These are phyloP conservation scores for Pocillopora meandrina DNA, from an alignment of 92 coral and sea anemone species.

Conservation along the genomic window DNA sequence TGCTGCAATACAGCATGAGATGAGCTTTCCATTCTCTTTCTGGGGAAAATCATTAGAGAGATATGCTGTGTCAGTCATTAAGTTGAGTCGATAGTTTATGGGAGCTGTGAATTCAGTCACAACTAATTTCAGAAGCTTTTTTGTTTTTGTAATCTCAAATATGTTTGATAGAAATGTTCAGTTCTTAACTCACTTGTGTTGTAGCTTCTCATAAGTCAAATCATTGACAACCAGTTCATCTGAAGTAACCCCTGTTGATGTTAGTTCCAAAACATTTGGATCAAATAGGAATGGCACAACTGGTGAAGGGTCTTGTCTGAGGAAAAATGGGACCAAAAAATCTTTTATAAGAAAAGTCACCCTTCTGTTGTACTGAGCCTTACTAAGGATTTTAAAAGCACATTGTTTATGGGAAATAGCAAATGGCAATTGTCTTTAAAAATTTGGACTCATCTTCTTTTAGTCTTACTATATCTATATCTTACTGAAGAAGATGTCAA, in stretches of 20 bases:
- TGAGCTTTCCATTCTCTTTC: too few relatives aligned
- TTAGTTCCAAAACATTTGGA: conserved; percentile 56
- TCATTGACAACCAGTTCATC: conserved; percentile 87
- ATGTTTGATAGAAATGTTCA: background rate
- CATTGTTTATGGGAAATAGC: too few relatives aligned
- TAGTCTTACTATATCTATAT: too few relatives aligned
- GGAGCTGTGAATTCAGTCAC: background rate
- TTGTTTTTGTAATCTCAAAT: background rate
- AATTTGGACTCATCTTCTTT: too few relatives aligned
- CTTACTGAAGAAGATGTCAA: too few relatives aligned
- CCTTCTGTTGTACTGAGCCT: too few relatives aligned
- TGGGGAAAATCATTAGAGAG: too few relatives aligned
- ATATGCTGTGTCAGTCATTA: too few relatives aligned
- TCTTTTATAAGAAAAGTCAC: background rate
- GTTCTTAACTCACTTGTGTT: conserved; percentile 70
- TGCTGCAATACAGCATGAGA: too few relatives aligned
- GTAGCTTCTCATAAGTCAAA: conserved; percentile 86
- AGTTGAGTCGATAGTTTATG: too few relatives aligned
- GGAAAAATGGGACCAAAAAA: background rate
- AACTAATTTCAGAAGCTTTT: background rate
- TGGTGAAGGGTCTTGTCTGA: conserved; percentile 62
- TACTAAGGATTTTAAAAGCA: too few relatives aligned
- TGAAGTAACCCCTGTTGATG: conserved; percentile 65
- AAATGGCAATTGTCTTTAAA: too few relatives aligned
- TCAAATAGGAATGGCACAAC: conserved; percentile 74